These are phyloP conservation scores for Panthera uncia DNA, from an alignment of 2,113 vertebrate genomes.

Conservation along the genomic window DNA sequence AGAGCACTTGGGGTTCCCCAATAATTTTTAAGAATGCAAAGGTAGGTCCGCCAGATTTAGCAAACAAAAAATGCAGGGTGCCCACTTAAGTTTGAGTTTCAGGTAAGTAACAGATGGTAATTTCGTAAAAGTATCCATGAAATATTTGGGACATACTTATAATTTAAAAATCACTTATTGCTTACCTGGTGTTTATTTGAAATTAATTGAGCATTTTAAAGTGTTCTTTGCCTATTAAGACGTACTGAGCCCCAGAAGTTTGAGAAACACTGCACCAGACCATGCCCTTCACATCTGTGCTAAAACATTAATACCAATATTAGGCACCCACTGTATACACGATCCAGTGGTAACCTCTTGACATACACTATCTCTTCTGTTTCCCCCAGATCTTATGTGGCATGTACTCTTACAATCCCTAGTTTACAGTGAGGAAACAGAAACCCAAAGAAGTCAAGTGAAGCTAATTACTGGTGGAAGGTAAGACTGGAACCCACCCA, in stretches of 20 bases:
- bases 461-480: background rate
- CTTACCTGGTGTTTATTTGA: background rate
- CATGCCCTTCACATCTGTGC: background rate
- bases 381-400: background rate
- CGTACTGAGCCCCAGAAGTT: background rate
- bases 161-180: background rate
- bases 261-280: background rate
- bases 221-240: background rate
- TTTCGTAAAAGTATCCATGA: background rate
- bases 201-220: background rate
- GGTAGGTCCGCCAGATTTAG: background rate
- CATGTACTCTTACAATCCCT: background rate
- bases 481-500: background rate
- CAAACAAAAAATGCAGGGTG: background rate
- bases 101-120: background rate
- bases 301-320: background rate
- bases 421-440: background rate
- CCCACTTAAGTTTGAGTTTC: background rate
- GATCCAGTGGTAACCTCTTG: background rate
- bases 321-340: background rate
- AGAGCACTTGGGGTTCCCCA: background rate
- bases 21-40: slow-evolving; percentile 21
- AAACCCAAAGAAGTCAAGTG: background rate
- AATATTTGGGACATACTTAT: background rate
- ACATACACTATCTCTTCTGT: background rate